A percentile compares a stretch with the other conserved stretches of the same genome.
Conservation (phyloP, 2,797 vertebrate genomes). For the Apodemus agrarius region DNA sequence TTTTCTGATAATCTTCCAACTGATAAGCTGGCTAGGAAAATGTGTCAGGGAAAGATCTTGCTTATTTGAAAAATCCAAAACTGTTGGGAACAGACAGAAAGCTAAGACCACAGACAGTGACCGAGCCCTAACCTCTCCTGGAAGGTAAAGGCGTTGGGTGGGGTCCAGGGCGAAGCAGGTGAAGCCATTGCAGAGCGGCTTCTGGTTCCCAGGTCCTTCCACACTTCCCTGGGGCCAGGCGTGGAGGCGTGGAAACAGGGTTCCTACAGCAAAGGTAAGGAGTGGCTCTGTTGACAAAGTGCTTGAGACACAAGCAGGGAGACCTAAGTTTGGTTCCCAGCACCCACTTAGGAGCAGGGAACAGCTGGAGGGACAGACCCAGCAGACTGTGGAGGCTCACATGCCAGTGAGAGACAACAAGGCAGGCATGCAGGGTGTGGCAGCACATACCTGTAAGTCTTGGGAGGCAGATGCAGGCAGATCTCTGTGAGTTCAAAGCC, state of each 20-base stretch:
- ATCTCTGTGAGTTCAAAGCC: not conserved
- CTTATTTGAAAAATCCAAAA: constrained; percentile 51
- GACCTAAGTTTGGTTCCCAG: not conserved
- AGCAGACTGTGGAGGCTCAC: not conserved
- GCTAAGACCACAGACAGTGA: not conserved
- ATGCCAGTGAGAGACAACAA: not conserved
- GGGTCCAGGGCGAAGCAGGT: not conserved
- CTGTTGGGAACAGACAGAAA: not conserved
- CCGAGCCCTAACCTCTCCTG: not conserved
- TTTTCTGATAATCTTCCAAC: constrained; percentile 89
- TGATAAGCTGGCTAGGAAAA: constrained; percentile 78
- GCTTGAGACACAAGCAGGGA: not conserved
- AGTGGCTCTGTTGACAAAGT: not conserved
- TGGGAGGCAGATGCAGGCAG: not conserved
- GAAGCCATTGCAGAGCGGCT: not conserved
- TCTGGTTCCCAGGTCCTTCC: not conserved
- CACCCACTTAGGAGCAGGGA: not conserved
- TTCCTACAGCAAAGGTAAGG: not conserved
- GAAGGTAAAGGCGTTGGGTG: not conserved
- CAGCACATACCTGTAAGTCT: not conserved
- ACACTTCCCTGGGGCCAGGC: not conserved
- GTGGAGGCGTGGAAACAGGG: not conserved
- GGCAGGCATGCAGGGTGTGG: not conserved
- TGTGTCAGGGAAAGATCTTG: constrained; percentile 47
- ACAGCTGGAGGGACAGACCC: not conserved